Conservation (phyloP, 1,140 invertebrate genomes). For the Teleogryllus occipitalis region DNA sequence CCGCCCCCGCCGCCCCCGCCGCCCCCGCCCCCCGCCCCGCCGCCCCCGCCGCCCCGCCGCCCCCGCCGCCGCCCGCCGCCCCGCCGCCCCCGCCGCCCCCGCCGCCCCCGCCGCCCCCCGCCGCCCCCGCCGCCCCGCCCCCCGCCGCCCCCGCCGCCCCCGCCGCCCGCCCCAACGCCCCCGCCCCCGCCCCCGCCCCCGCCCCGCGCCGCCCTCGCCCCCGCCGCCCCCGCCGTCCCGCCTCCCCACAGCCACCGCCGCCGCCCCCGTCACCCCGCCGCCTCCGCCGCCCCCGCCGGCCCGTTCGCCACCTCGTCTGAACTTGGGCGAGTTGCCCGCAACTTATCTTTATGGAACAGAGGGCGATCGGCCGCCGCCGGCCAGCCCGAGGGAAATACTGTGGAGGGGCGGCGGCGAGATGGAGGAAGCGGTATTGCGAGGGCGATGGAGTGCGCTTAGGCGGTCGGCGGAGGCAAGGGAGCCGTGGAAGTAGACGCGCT, state of each 20-base stretch:
- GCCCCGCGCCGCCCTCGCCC: too few relatives aligned
- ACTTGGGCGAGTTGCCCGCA: background rate
- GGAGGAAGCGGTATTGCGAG: background rate
- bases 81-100: too few relatives aligned
- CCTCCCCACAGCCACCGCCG: background rate
- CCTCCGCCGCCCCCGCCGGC: too few relatives aligned
- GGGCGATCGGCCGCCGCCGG: background rate
- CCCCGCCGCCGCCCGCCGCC: too few relatives aligned
- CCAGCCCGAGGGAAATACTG: background rate
- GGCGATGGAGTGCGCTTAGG: background rate
- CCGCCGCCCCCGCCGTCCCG: background rate
- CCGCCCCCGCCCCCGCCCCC: background rate
- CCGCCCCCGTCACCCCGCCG: too few relatives aligned
- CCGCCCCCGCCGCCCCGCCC: background rate
- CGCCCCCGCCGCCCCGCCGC: too few relatives aligned
- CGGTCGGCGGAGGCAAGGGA: too few relatives aligned
- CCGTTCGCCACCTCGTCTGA: background rate
- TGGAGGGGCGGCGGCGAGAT: background rate
- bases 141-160: background rate
- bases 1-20: too few relatives aligned
- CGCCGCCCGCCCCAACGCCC: background rate
- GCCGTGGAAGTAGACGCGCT: background rate
- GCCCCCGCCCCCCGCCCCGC: too few relatives aligned
- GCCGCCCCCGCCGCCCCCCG: too few relatives aligned
- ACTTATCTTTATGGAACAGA: background rate